phyloP scores from a whole-genome alignment of 2,888 invertebrate species.

The Chymomyza fuscimana region DNA sequence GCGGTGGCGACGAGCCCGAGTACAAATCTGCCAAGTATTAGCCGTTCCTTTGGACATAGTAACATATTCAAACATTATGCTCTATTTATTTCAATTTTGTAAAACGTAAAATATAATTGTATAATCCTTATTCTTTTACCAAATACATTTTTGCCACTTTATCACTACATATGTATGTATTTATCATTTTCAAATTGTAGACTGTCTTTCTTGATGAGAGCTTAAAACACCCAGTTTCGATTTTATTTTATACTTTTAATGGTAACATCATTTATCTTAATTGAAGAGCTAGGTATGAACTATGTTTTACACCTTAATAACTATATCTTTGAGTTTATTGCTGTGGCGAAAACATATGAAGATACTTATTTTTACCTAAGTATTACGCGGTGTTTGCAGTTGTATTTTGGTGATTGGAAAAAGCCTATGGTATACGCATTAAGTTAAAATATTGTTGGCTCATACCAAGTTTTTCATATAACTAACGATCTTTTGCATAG shows the following conservation, averaged over 20 bases:
- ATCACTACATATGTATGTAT: slow-evolving; percentile 49
- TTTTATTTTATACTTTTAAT: neutral
- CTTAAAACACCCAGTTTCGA: neutral
- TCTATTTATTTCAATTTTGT: slow-evolving; percentile 63
- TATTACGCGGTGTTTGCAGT: too few relatives aligned
- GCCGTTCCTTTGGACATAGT: slow-evolving; percentile 20
- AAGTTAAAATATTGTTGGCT: too few relatives aligned
- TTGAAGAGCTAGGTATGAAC: neutral
- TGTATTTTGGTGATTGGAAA: too few relatives aligned
- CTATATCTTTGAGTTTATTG: neutral
- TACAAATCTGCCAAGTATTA: slow-evolving; percentile 86
- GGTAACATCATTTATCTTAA: too few relatives aligned
- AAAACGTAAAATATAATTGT: slow-evolving; percentile 64
- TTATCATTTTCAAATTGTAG: neutral
- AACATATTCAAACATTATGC: slow-evolving; percentile 57
- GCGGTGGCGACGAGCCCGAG: slow-evolving; percentile 82
- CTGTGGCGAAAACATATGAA: neutral
- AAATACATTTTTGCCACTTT: slow-evolving; percentile 48
- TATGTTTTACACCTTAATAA: neutral
- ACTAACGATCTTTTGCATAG: too few relatives aligned
- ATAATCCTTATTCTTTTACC: slow-evolving; percentile 48
- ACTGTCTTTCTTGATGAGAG: neutral
- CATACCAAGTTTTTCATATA: too few relatives aligned
- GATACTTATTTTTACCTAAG: neutral
- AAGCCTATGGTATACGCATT: too few relatives aligned